A percentile compares a stretch with the other conserved stretches of the same genome.
phyloP scores from a whole-genome alignment of 2,113 vertebrate species.

The Genyomyrus donnyi region DNA sequence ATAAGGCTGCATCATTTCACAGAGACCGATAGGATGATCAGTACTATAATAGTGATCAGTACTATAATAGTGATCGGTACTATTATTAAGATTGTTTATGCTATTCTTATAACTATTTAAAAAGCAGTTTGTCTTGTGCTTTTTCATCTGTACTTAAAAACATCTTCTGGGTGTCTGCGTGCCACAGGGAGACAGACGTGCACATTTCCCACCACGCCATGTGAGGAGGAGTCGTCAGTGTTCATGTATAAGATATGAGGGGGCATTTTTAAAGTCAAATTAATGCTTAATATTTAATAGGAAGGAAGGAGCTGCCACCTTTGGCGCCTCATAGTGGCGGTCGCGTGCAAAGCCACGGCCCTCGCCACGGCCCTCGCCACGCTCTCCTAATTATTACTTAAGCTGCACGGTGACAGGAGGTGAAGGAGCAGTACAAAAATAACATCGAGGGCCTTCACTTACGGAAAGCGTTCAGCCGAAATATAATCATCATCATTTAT shows the following conservation, averaged over 20 bases:
- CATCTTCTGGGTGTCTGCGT: neutral
- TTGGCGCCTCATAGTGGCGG: neutral
- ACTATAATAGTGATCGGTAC: no score
- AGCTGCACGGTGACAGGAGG: neutral
- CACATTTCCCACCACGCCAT: conserved; percentile 29
- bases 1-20: no score
- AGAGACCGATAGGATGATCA: no score
- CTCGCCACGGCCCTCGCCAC: neutral
- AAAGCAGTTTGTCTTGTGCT: neutral
- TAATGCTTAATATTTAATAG: conserved; percentile 51
- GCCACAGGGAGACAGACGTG: neutral
- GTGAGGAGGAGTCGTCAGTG: conserved; percentile 24
- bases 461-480: neutral
- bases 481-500: neutral
- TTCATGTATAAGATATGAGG: conserved; percentile 55
- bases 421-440: neutral
- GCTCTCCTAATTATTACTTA: neutral
- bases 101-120: neutral
- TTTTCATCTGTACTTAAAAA: no score
- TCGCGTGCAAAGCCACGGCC: neutral
- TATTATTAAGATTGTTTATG: neutral
- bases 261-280: conserved; percentile 48
- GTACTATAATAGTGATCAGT: no score
- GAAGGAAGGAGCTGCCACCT: neutral
- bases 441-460: neutral